Percentiles rank a stretch among this genome's conserved stretches.
These are phyloP conservation scores for Hydractinia echinata DNA, from an alignment of 30 jellyfish, hydroid and myxozoan species.

Conservation along the genomic window DNA sequence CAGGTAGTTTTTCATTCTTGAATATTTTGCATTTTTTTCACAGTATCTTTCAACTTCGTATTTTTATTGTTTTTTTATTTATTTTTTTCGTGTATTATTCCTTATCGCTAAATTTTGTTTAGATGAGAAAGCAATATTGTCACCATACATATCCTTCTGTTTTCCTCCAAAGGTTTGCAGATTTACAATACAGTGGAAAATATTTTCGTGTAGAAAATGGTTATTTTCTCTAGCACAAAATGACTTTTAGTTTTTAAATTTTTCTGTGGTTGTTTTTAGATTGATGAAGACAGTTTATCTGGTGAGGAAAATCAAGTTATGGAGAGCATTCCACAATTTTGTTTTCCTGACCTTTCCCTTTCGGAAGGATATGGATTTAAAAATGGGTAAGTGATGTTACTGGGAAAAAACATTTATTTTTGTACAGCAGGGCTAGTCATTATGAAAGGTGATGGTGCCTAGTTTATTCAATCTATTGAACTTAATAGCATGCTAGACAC, in stretches of 20 bases:
- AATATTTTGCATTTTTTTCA: not conserved
- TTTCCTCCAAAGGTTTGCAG: conserved; percentile 80
- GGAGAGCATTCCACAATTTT: conserved; percentile 80
- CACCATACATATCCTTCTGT: conserved; percentile 62
- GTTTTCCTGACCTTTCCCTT: conserved; percentile 63
- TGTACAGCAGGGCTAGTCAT: too few species aligned
- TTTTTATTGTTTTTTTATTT: not conserved
- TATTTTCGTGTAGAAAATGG: not conserved
- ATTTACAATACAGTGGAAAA: not conserved
- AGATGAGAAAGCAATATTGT: conserved; percentile 49
- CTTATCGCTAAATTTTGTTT: not conserved
- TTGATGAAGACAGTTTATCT: conserved; percentile 29
- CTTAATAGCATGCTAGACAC: not conserved
- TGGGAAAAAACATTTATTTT: too few species aligned
- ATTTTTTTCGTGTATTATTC: not conserved
- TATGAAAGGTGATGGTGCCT: not conserved
- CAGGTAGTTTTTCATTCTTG: conserved; percentile 39
- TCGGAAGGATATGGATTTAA: conserved; percentile 16
- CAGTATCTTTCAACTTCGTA: not conserved
- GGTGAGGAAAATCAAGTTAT: conserved; percentile 42
- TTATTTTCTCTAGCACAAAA: not conserved
- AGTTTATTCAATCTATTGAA: not conserved
- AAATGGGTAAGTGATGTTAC: not conserved
- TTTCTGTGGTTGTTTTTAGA: not conserved
- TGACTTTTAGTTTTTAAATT: not conserved